Conservation (phyloP, 2,113 vertebrate species). For the Pachypanchax playfairii region DNA sequence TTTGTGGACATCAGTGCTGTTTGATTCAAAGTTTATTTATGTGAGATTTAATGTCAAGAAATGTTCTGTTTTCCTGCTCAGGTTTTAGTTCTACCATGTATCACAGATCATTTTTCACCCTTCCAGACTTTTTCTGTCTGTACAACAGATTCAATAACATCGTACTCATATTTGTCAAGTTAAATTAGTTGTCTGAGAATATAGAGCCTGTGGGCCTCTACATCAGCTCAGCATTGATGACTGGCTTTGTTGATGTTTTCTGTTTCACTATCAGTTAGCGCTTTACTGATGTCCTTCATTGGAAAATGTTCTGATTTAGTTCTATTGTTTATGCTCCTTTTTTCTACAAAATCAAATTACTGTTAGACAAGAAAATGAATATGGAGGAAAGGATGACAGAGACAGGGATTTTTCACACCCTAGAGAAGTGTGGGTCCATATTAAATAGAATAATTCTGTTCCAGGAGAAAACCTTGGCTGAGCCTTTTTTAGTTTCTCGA, state of each 20-base stretch:
- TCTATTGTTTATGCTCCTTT: conserved; percentile 29
- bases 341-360: conserved; percentile 43
- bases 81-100: conserved; percentile 9
- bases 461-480: conserved; percentile 32
- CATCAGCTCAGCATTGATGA: conserved; percentile 25
- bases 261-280: conserved; percentile 33
- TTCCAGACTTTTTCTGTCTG: not conserved
- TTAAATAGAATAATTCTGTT: conserved; percentile 57
- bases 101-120: conserved; percentile 16
- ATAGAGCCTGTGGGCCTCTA: not conserved
- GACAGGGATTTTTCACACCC: conserved; percentile 69
- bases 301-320: conserved; percentile 24
- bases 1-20: not conserved
- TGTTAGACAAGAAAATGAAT: conserved; percentile 23
- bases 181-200: conserved; percentile 36
- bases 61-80: conserved; percentile 7
- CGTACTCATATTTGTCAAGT: conserved; percentile 31
- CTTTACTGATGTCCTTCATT: conserved; percentile 12
- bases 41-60: conserved; percentile 15
- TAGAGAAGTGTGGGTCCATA: conserved; percentile 68
- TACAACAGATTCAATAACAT: conserved; percentile 24
- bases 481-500: conserved; percentile 39
- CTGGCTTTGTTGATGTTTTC: conserved; percentile 27
- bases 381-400: conserved; percentile 4
- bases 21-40: not conserved